Evolutionary conservation across 2,888 invertebrate species (phyloP).

Genomic region (Criorhina ranunculi): DNA sequence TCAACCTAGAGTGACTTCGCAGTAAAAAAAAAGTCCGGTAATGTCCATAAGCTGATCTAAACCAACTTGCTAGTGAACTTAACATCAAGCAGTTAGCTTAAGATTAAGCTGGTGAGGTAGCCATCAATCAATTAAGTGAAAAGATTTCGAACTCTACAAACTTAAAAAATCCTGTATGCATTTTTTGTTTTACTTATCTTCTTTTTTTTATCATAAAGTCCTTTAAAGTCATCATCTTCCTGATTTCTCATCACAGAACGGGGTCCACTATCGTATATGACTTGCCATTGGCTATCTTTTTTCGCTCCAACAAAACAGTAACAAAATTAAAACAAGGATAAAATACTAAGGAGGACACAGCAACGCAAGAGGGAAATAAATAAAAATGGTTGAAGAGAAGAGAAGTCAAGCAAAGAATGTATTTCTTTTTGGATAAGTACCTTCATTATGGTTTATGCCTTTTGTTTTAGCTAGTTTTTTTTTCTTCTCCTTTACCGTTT

Average conservation of each 20-base stretch:
- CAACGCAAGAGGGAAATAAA: background rate
- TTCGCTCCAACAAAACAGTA: background rate
- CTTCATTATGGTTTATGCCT: conserved; percentile 25
- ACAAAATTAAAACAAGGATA: conserved; percentile 1
- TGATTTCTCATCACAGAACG: too few relatives aligned
- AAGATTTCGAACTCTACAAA: too few relatives aligned
- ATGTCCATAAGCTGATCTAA: too few relatives aligned
- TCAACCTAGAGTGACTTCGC: too few relatives aligned
- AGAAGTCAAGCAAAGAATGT: background rate
- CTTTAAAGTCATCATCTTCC: too few relatives aligned
- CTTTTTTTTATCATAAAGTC: too few relatives aligned
- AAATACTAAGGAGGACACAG: background rate
- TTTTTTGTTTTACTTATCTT: too few relatives aligned
- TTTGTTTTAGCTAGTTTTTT: conserved; percentile 9
- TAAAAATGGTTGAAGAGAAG: background rate
- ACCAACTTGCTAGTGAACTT: too few relatives aligned
- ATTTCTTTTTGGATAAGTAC: conserved; percentile 20
- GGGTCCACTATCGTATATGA: background rate
- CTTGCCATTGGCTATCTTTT: background rate
- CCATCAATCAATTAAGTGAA: conserved; percentile 6
- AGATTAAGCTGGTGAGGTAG: too few relatives aligned
- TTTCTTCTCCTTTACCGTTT: background rate
- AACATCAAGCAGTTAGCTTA: too few relatives aligned
- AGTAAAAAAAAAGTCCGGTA: too few relatives aligned
- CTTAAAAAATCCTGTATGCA: too few relatives aligned